A percentile compares a stretch with the other conserved stretches of the same genome.
Evolutionary conservation across 2,113 vertebrate genomes (phyloP).

Genomic region (Plectropomus leopardus): DNA sequence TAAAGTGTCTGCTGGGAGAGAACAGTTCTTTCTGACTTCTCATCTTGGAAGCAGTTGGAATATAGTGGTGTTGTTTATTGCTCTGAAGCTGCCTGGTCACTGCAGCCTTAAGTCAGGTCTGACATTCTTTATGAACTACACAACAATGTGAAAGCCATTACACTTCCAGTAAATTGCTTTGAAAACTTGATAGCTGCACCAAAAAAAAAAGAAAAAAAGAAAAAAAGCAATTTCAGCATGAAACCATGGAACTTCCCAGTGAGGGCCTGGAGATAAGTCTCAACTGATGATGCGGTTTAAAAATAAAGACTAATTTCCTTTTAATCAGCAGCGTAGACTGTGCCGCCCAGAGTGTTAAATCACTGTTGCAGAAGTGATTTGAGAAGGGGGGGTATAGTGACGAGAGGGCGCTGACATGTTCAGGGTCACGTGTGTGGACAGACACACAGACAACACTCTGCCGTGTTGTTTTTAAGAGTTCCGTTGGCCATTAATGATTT

Average conservation of each 20-base stretch:
- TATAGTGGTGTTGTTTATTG: constrained; percentile 46
- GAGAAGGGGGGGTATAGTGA: constrained; percentile 39
- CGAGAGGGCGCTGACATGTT: constrained; percentile 6
- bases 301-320: constrained; percentile 77
- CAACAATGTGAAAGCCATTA: constrained; percentile 59
- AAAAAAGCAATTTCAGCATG: constrained; percentile 62
- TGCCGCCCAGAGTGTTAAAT: constrained; percentile 57
- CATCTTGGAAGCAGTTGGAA: constrained; percentile 1
- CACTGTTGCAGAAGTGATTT: constrained; percentile 70
- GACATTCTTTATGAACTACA: constrained; percentile 56
- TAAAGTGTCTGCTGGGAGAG: constrained; percentile 9
- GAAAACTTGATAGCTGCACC: constrained; percentile 57
- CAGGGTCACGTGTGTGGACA: constrained; percentile 40
- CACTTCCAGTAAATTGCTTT: constrained; percentile 61
- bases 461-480: constrained; percentile 77
- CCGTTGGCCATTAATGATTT: constrained; percentile 78
- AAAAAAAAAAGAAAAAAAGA: not conserved
- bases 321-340: constrained; percentile 69
- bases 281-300: constrained; percentile 71
- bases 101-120: constrained; percentile 50
- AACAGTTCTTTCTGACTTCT: constrained; percentile 26
- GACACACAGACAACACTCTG: constrained; percentile 28
- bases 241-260: constrained; percentile 53
- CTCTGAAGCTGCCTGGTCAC: constrained; percentile 41
- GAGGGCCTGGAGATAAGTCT: constrained; percentile 66